phyloP scores from a whole-genome alignment of 1,140 invertebrate species.

The Atopsyche davidsoni region DNA sequence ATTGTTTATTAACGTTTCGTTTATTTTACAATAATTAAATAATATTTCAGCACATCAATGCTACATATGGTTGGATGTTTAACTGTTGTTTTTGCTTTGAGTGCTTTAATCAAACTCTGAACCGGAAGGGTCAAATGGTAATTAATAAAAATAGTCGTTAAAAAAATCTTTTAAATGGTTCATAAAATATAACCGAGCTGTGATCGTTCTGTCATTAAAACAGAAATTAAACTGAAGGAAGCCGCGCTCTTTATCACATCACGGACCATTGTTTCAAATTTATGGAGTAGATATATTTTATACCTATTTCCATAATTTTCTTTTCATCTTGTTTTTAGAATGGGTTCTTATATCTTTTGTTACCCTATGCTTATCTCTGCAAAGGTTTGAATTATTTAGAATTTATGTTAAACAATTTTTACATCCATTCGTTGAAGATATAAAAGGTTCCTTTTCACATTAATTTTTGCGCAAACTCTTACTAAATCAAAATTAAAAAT shows the following conservation, averaged over 20 bases:
- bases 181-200: no score
- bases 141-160: no score
- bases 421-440: not conserved
- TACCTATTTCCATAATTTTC: slow-evolving; percentile 27
- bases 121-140: no score
- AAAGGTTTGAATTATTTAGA: not conserved
- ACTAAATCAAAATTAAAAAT: not conserved
- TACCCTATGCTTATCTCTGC: slow-evolving; percentile 2
- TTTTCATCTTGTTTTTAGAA: slow-evolving; percentile 23
- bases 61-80: no score
- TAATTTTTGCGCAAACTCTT: not conserved
- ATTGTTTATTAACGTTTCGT: no score
- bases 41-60: no score
- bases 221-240: no score
- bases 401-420: slow-evolving; percentile 2
- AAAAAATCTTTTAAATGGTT: no score
- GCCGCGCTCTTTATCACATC: slow-evolving; percentile 19
- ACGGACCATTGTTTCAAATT: slow-evolving; percentile 27
- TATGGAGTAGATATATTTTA: slow-evolving; percentile 25
- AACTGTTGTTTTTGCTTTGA: no score
- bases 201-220: no score
- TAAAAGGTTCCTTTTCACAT: not conserved
- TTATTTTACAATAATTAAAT: no score
- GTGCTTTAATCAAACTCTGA: no score
- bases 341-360: slow-evolving; percentile 21